phyloP scores from a whole-genome alignment of 2,113 vertebrate species.

The Rostratula benghalensis region DNA sequence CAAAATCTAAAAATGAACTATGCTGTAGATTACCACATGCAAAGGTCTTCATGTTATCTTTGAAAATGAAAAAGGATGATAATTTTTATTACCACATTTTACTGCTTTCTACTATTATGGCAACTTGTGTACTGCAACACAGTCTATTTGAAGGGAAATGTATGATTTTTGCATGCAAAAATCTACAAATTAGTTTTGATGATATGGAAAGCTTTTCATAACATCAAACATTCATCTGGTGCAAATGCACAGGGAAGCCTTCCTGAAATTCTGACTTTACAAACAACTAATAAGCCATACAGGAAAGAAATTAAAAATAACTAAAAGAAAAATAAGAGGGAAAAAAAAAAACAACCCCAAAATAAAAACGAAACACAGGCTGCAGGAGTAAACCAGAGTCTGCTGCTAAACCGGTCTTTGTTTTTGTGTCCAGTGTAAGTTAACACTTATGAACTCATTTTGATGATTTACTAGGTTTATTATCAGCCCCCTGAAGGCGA shows the following conservation, averaged over 20 bases:
- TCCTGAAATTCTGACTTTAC: conserved; percentile 88
- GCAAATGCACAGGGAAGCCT: conserved; percentile 87
- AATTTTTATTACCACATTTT: conserved; percentile 81
- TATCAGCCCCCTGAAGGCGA: conserved; percentile 86
- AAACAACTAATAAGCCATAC: conserved; percentile 87
- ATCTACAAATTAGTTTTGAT: conserved; percentile 85
- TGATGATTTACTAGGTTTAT: conserved; percentile 85
- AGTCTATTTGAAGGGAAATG: conserved; percentile 82
- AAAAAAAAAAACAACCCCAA: conserved; percentile 50
- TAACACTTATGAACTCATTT: conserved; percentile 86
- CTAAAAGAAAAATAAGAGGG: conserved; percentile 52
- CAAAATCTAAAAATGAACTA: conserved; percentile 96
- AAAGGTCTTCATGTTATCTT: conserved; percentile 83
- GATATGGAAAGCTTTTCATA: conserved; percentile 90
- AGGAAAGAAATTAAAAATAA: conserved; percentile 80
- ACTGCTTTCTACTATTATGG: conserved; percentile 82
- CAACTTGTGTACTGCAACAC: conserved; percentile 87
- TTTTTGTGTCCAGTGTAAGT: conserved; percentile 93
- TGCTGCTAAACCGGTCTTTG: conserved; percentile 86
- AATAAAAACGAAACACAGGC: conserved; percentile 87
- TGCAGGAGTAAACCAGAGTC: conserved; percentile 90
- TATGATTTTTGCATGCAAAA: conserved; percentile 82
- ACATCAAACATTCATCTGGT: conserved; percentile 90
- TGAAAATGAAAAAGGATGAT: conserved; percentile 87
- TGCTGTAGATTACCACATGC: conserved; percentile 95